Percentiles rank a stretch among this genome's conserved stretches.
Conservation (phyloP, 2,888 invertebrate genomes). For the Mesorhabditis sp. region DNA sequence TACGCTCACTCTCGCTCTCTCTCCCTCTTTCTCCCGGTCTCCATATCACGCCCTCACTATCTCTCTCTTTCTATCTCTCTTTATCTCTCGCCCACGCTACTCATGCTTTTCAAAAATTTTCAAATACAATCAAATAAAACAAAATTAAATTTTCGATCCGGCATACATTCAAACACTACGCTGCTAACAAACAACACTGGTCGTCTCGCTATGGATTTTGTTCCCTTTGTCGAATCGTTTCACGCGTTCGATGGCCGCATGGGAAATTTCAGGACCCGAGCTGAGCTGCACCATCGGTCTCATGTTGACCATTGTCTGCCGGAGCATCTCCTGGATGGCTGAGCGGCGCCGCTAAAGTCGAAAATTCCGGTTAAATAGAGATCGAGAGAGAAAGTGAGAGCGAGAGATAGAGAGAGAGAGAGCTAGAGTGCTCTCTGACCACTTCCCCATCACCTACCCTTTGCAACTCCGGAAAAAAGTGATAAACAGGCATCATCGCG, state of each 20-base stretch:
- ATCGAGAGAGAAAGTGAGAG: too few relatives aligned
- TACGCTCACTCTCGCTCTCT: too few relatives aligned
- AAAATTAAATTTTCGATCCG: not conserved
- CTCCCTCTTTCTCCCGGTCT: too few relatives aligned
- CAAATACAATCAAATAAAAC: not conserved
- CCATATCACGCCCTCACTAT: too few relatives aligned
- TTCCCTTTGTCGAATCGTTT: not conserved
- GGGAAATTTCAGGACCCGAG: not conserved
- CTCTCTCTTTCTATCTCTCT: too few relatives aligned
- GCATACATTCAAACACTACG: too few relatives aligned
- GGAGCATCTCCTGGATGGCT: not conserved
- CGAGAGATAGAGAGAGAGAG: too few relatives aligned
- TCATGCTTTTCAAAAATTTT: not conserved
- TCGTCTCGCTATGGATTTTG: conserved; percentile 4
- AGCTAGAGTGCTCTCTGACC: too few relatives aligned
- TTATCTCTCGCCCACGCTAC: too few relatives aligned
- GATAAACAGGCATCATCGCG: not conserved
- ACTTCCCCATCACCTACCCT: not conserved
- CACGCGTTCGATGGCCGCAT: not conserved
- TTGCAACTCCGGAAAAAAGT: not conserved
- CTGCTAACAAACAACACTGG: not conserved
- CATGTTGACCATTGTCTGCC: not conserved
- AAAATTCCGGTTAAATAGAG: not conserved
- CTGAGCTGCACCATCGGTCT: not conserved
- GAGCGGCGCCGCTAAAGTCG: not conserved